Evolutionary conservation across 1,140 invertebrate species (phyloP).

Genomic region (Lordiphosa clarofinis): DNA sequence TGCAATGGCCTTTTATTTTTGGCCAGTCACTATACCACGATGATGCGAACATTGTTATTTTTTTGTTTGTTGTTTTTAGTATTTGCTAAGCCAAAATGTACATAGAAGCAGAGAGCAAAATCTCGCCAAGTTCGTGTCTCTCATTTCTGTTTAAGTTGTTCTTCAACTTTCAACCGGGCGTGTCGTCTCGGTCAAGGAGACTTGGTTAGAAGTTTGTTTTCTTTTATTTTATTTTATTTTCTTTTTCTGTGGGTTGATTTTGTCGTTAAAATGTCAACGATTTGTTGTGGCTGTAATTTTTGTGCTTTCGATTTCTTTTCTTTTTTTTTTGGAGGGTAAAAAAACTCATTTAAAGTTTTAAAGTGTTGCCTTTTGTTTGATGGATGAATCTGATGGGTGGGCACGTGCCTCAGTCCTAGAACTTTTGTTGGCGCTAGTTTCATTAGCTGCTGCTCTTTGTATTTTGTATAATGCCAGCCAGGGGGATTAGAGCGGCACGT

Average conservation of each 20-base stretch:
- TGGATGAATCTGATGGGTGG: constrained; percentile 37
- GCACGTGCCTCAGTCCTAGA: constrained; percentile 24
- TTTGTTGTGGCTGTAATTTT: constrained; percentile 35
- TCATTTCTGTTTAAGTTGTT: background rate
- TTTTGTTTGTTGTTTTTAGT: constrained; percentile 19
- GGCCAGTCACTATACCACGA: constrained; percentile 12
- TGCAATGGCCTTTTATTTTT: constrained; percentile 44
- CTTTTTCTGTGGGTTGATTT: constrained; percentile 35
- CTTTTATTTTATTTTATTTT: constrained; percentile 31
- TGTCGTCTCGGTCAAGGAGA: constrained; percentile 12
- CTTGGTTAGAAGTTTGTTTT: constrained; percentile 22
- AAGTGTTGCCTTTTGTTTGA: constrained; percentile 66
- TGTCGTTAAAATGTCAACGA: constrained; percentile 43
- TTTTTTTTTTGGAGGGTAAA: constrained; percentile 26
- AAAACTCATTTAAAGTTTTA: constrained; percentile 76
- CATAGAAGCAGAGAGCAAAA: constrained; percentile 9
- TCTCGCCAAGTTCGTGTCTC: constrained; percentile 20
- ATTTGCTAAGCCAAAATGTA: constrained; percentile 11
- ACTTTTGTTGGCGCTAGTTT: constrained; percentile 41
- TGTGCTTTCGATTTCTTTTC: constrained; percentile 10
- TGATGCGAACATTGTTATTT: constrained; percentile 33
- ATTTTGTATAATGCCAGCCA: background rate
- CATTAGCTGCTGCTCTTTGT: constrained; percentile 41
- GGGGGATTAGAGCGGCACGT: constrained; percentile 52
- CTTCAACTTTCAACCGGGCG: constrained; percentile 10